Evolutionary conservation across 2,113 vertebrate species (phyloP).

Genomic region (Stomatorhinus ivindoensis): DNA sequence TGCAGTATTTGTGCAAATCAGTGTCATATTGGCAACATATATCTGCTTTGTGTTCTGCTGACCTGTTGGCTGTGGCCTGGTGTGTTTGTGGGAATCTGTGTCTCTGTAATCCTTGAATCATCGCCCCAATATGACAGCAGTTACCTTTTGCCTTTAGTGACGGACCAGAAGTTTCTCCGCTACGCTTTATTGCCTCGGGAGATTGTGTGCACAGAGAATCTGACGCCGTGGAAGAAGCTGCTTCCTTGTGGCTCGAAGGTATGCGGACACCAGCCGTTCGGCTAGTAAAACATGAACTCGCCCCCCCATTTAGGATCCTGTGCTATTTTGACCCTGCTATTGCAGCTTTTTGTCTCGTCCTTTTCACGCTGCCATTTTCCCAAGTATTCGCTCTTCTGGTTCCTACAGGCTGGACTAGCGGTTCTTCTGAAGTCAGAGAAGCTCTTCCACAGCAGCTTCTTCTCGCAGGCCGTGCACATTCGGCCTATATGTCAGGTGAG

Average conservation of each 20-base stretch:
- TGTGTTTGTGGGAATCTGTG: not conserved
- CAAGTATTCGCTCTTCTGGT: not conserved
- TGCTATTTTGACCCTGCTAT: not conserved
- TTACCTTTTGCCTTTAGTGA: slow-evolving; percentile 54
- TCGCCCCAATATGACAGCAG: not conserved
- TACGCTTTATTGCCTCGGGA: slow-evolving; percentile 88
- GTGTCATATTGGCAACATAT: not conserved
- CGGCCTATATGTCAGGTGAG: slow-evolving; percentile 80
- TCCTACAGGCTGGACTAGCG: slow-evolving; percentile 78
- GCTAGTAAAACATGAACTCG: not conserved
- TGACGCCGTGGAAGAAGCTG: slow-evolving; percentile 97
- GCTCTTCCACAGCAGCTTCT: slow-evolving; percentile 93
- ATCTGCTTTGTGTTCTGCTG: not conserved
- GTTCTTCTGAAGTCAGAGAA: slow-evolving; percentile 90
- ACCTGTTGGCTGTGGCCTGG: not conserved
- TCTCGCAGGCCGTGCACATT: slow-evolving; percentile 90
- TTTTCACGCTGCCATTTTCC: not conserved
- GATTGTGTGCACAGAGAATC: slow-evolving; percentile 94
- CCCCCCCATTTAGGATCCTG: not conserved
- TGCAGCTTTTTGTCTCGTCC: not conserved
- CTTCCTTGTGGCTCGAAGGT: slow-evolving; percentile 94
- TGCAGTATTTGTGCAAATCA: not conserved
- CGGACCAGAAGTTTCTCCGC: slow-evolving; percentile 79
- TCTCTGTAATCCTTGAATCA: not conserved
- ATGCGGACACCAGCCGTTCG: not conserved